Evolutionary conservation across 2,797 vertebrate species (phyloP).

Genomic region (Tiaroga cobitis): DNA sequence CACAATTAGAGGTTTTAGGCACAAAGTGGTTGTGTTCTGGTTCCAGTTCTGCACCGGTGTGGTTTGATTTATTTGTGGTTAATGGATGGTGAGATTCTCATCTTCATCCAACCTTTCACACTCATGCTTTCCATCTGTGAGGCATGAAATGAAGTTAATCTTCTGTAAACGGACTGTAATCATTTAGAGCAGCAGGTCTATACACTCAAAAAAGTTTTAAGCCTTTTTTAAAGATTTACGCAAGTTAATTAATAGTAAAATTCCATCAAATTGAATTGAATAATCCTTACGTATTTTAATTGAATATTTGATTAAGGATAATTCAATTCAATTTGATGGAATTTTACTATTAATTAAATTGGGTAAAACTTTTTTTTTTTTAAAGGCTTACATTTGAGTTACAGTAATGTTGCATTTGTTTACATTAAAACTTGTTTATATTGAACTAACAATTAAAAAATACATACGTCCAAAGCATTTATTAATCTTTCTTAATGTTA

Average conservation of each 20-base stretch:
- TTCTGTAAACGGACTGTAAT: neutral
- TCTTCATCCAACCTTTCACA: conserved; percentile 20
- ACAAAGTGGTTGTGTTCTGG: conserved; percentile 14
- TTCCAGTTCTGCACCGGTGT: conserved; percentile 16
- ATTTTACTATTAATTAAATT: no score
- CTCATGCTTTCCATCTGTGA: conserved; percentile 10
- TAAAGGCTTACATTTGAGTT: no score
- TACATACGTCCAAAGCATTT: neutral
- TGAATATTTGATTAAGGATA: no score
- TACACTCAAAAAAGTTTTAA: no score
- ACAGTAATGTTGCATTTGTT: no score
- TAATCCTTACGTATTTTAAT: no score
- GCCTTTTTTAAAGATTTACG: no score
- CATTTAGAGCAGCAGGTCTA: neutral
- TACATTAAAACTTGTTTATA: no score
- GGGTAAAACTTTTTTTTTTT: no score
- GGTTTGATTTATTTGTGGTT: conserved; percentile 2
- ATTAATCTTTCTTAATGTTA: neutral
- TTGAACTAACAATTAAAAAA: neutral
- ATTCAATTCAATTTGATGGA: no score
- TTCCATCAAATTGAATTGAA: no score
- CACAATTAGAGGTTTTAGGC: conserved; percentile 8
- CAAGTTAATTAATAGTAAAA: no score
- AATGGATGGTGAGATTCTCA: conserved; percentile 7
- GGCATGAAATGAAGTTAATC: neutral